Evolutionary conservation across 1,140 invertebrate genomes (phyloP), one percentile per base, ranked within the genome.

Genomic region (Vanessa tameamea): DNA sequence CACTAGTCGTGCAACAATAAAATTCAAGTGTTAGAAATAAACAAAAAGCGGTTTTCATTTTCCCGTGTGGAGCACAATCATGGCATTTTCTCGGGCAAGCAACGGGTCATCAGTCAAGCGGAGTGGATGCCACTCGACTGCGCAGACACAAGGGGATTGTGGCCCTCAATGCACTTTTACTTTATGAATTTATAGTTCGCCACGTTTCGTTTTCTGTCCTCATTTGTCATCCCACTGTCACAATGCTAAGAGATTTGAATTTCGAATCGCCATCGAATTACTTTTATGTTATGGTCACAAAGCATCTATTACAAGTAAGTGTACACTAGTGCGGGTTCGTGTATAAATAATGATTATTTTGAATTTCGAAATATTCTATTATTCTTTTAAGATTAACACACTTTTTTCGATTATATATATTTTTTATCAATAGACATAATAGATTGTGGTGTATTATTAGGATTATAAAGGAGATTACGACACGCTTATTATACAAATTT

Each of bases 91-190:
- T 81, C 80, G 72, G 71, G 77, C 79, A 67, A 73, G 73, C 78
- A 76, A 77, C 79, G 81, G 87, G 86, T 86, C 86, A 91, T 91
- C 87, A 86, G 87, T 91, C 89, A 91, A 84, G 78, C 80, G 81
- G 76, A 91, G 87, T 88, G 86, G 82, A 82, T 81, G 76, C 82
- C 82, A 85, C 83, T 85, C 83, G 78, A 83, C 78, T 82, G 79
- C 82, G 76, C 79, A 80, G 81, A 85, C 82, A 85, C 79, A 82
- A 86, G 83, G 84, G 86, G 84, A 88, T 85, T 89, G 85, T 80
- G 73, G 79, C 82, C 78, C 82, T 88, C 83, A 80, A 76, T 88
- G 87, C 87, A 85, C 82, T 89, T 85, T 89, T 90, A 84, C 84
- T 88, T 87, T 87, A 87, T 86, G 83, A 89, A 89, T 89, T 87